phyloP scores from a whole-genome alignment of 2,888 invertebrate species.

The Phalera bucephala region DNA sequence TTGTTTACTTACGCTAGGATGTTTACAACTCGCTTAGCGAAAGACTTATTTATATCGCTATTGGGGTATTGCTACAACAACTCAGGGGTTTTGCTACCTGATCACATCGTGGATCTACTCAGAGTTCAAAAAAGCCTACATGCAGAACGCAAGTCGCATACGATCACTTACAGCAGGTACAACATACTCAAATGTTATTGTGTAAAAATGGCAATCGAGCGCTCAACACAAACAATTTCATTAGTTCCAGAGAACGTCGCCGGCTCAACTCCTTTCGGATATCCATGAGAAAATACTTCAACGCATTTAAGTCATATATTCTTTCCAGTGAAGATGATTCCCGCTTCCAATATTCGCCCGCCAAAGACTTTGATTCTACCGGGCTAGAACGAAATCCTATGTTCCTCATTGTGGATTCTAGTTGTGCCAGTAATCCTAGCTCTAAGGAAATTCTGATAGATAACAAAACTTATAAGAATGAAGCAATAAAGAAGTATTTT shows the following conservation, averaged over 20 bases:
- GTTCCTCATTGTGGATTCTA: constrained; percentile 51
- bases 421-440: constrained; percentile 42
- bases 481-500: constrained; percentile 29
- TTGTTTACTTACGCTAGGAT: constrained; percentile 55
- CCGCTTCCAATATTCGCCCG: constrained; percentile 32
- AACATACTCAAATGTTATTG: constrained; percentile 41
- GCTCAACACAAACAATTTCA: constrained; percentile 44
- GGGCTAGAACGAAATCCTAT: constrained; percentile 41
- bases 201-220: constrained; percentile 28
- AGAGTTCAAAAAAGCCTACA: constrained; percentile 47
- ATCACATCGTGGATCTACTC: constrained; percentile 55
- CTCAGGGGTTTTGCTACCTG: constrained; percentile 40
- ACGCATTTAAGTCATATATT: constrained; percentile 46
- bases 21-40: constrained; percentile 54
- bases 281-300: constrained; percentile 31
- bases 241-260: constrained; percentile 45
- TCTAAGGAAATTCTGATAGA: constrained; percentile 44
- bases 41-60: constrained; percentile 50
- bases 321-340: constrained; percentile 56
- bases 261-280: constrained; percentile 22
- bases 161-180: constrained; percentile 51
- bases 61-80: constrained; percentile 48
- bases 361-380: constrained; percentile 29
- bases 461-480: constrained; percentile 25
- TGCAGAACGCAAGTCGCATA: constrained; percentile 43